Evolutionary conservation across 2,888 invertebrate genomes (phyloP).

Genomic region (Amorpha juglandis): DNA sequence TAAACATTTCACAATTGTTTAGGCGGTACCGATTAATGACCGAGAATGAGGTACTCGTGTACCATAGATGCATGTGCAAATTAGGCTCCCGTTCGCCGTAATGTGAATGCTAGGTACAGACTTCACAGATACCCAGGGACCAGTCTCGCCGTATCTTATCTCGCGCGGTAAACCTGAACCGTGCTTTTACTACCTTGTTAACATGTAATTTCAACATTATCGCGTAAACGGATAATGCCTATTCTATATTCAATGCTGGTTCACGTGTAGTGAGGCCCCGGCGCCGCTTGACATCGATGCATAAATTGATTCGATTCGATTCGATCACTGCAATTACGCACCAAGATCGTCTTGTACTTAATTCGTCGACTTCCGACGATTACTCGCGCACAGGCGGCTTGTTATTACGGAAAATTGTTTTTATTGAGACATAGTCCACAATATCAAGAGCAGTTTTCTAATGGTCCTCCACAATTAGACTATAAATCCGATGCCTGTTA

Average conservation of each 20-base stretch:
- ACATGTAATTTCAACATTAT: slow-evolving; percentile 62
- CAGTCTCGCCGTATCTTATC: slow-evolving; percentile 19
- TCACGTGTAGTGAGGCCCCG: slow-evolving; percentile 43
- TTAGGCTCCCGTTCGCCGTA: slow-evolving; percentile 16
- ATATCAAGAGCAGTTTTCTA: slow-evolving; percentile 51
- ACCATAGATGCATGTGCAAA: slow-evolving; percentile 15
- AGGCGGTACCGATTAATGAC: slow-evolving; percentile 16
- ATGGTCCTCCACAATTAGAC: slow-evolving; percentile 36
- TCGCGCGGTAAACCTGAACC: slow-evolving; percentile 36
- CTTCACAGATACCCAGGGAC: not conserved
- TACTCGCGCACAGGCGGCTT: slow-evolving; percentile 53
- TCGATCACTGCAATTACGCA: slow-evolving; percentile 67
- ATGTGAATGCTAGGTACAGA: not conserved
- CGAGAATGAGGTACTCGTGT: slow-evolving; percentile 5
- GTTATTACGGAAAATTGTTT: slow-evolving; percentile 65
- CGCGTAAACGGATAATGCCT: slow-evolving; percentile 55
- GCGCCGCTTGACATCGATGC: slow-evolving; percentile 69
- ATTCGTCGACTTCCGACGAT: slow-evolving; percentile 69
- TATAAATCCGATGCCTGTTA: slow-evolving; percentile 15
- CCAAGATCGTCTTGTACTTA: slow-evolving; percentile 60
- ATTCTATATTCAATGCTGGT: slow-evolving; percentile 44
- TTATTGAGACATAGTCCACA: slow-evolving; percentile 58
- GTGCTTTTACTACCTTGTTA: slow-evolving; percentile 42
- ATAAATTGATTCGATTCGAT: slow-evolving; percentile 72
- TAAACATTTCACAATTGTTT: slow-evolving; percentile 34